These are phyloP conservation scores for Bombus balteatus DNA, from an alignment of 1,140 invertebrate genomes.

Conservation along the genomic window DNA sequence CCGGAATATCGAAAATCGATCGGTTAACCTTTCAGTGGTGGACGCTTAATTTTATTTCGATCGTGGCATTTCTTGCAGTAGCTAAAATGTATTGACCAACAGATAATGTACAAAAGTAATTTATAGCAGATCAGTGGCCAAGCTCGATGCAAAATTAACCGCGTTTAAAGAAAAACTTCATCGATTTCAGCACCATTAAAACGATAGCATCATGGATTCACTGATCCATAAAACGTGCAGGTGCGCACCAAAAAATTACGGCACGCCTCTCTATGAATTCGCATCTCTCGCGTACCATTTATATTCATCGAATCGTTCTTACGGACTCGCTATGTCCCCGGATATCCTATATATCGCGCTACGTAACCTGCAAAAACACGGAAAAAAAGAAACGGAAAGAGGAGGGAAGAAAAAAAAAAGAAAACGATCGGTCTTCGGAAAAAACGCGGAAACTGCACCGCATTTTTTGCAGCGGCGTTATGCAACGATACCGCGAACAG, in stretches of 20 bases:
- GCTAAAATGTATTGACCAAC: not conserved
- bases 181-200: not conserved
- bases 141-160: not conserved
- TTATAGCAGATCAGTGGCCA: too few relatives aligned
- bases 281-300: not conserved
- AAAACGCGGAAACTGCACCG: not conserved
- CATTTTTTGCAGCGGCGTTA: constrained; percentile 15
- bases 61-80: not conserved
- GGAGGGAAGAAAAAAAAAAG: not conserved
- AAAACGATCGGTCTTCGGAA: not conserved
- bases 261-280: not conserved
- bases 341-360: not conserved
- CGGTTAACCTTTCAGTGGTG: not conserved
- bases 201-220: not conserved
- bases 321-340: not conserved
- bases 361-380: not conserved
- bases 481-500: constrained; percentile 11
- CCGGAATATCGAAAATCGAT: not conserved
- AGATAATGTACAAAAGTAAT: not conserved
- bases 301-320: not conserved
- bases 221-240: not conserved
- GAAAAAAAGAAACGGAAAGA: too few relatives aligned
- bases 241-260: not conserved
- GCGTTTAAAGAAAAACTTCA: not conserved
- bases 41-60: not conserved